Conservation (phyloP, 2,797 vertebrate species). For the Neosilurus hyrtlii region DNA sequence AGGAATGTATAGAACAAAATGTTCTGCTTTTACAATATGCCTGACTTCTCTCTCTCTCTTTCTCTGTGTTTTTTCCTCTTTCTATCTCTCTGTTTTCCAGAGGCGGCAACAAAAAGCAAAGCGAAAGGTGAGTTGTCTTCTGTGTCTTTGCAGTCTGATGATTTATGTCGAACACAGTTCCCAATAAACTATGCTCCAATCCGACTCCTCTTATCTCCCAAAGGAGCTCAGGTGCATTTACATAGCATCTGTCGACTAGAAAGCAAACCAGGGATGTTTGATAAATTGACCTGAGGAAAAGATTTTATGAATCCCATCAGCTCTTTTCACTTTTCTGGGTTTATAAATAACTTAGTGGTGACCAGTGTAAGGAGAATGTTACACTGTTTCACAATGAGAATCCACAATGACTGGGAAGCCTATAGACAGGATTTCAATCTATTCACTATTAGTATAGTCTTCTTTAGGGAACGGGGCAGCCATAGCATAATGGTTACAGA, state of each 20-base stretch:
- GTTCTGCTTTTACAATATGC: slow-evolving; percentile 73
- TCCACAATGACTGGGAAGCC: neutral
- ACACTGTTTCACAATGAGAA: slow-evolving; percentile 5
- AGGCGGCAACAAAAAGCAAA: slow-evolving; percentile 94
- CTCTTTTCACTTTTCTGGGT: slow-evolving; percentile 21
- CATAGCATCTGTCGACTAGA: slow-evolving; percentile 61
- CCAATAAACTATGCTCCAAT: slow-evolving; percentile 73
- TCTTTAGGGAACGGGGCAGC: neutral
- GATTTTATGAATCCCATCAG: slow-evolving; percentile 48
- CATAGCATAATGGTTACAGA: too few relatives aligned
- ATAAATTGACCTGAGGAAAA: slow-evolving; percentile 56
- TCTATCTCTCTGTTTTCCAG: slow-evolving; percentile 78
- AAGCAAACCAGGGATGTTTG: slow-evolving; percentile 52
- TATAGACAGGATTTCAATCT: neutral
- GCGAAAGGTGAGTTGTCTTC: slow-evolving; percentile 91
- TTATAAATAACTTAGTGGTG: slow-evolving; percentile 37
- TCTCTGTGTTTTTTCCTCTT: slow-evolving; percentile 38
- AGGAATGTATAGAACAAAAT: slow-evolving; percentile 52
- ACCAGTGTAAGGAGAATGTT: slow-evolving; percentile 5
- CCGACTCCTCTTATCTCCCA: slow-evolving; percentile 67
- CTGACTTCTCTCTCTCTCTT: slow-evolving; percentile 75
- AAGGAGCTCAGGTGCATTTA: slow-evolving; percentile 65
- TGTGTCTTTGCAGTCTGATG: slow-evolving; percentile 72
- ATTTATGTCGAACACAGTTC: slow-evolving; percentile 72
- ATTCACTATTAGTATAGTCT: neutral